Evolutionary conservation across 2,888 invertebrate species (phyloP).

Genomic region (Papilio elwesi): DNA sequence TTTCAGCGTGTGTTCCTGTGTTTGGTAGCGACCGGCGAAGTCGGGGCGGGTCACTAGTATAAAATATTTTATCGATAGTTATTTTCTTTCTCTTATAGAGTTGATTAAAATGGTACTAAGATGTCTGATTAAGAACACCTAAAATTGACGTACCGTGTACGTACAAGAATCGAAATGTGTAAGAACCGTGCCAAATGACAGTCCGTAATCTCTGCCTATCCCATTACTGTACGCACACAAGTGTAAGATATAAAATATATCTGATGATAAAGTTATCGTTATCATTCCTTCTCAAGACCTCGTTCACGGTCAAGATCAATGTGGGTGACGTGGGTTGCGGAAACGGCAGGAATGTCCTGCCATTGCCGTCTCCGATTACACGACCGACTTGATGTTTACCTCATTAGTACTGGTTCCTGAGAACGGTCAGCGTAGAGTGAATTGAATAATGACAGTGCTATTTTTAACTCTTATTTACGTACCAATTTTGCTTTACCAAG

Average conservation of each 20-base stretch:
- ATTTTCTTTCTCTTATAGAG: too few relatives aligned
- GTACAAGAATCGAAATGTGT: too few relatives aligned
- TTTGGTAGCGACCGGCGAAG: too few relatives aligned
- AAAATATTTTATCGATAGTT: too few relatives aligned
- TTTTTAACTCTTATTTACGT: constrained; percentile 47
- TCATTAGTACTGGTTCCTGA: constrained; percentile 58
- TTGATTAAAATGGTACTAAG: too few relatives aligned
- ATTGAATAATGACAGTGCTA: constrained; percentile 57
- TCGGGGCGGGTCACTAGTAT: too few relatives aligned
- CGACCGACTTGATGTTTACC: constrained; percentile 29
- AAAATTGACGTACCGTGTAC: too few relatives aligned
- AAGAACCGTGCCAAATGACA: too few relatives aligned
- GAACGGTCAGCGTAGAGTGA: constrained; percentile 48
- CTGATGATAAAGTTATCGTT: background rate
- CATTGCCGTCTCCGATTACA: constrained; percentile 33
- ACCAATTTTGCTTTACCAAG: background rate
- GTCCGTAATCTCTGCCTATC: too few relatives aligned
- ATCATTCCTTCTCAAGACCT: background rate
- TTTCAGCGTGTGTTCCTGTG: too few relatives aligned
- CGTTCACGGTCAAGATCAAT: constrained; percentile 22
- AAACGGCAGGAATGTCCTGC: constrained; percentile 1
- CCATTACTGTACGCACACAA: too few relatives aligned
- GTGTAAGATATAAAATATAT: background rate
- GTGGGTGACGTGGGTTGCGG: constrained; percentile 25
- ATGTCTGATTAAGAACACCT: too few relatives aligned